Evolutionary conservation across 64 coral and sea anemone genomes (phyloP), one percentile per base, ranked within the genome.

Genomic region (Porites australiensis): DNA sequence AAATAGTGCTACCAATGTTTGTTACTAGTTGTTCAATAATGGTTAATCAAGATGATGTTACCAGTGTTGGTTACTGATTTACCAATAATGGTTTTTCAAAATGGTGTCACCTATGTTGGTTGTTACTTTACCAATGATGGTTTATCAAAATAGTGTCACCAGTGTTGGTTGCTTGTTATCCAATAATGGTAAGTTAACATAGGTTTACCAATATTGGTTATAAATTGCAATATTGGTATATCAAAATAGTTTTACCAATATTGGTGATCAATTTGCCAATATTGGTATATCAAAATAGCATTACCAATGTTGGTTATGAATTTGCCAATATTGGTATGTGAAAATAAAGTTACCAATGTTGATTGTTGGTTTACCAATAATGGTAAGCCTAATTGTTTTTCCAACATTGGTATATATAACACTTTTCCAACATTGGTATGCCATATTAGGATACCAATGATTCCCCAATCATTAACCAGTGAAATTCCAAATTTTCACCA

Each of bases 371-470:
- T n/a, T n/a, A n/a, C n/a, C n/a, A n/a, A n/a, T n/a, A n/a, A n/a
- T n/a, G n/a, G n/a, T n/a, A n/a, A n/a, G n/a, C 20, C 5, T 51
- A n/a, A 19, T 70, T 51, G 14, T 49, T n/a, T 86, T 86, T 19
- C 83, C 64, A 86, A 86, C 5, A 43, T 86, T 70, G 65, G 65
- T 46, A 88, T 63, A 88, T 77, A 77, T 64, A 88, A 88, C 87
- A 73, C 47, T 77, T 77, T 77, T 45, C 87, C 72, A 88, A 88
- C 51, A 64, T 88, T 88, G 87, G 87, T 58, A 88, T 88, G 3
- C 50, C 58, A 46, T 74, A 18, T 63, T 18, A 13, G 37, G 58
- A 43, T 77, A 54, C 87, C 87, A 88, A 88, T 58, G 58, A 88
- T 62, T 46, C 20, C 13, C 87, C 87, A 88, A 77, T 19, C 8